These are phyloP conservation scores for Anthophora plumipes DNA, from an alignment of 2,888 invertebrate species.

Conservation along the genomic window DNA sequence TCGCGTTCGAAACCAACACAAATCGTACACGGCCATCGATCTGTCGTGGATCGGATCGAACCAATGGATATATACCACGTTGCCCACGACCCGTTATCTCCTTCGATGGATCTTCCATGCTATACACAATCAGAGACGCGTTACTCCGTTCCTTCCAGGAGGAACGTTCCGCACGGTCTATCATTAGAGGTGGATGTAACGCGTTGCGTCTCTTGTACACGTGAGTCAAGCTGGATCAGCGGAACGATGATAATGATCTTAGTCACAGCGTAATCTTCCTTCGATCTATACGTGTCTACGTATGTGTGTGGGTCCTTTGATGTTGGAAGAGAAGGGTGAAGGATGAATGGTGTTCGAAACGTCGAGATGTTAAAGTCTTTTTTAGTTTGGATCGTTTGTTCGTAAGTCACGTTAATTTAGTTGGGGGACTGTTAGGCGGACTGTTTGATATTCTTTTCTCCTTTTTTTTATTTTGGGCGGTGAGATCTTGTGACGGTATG, in stretches of 20 bases:
- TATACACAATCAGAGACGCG: neutral
- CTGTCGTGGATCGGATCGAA: conserved; percentile 48
- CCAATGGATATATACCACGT: conserved; percentile 1
- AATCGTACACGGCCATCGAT: conserved; percentile 45
- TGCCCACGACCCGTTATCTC: conserved; percentile 28
- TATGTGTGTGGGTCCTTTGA: neutral
- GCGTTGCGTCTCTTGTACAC: neutral
- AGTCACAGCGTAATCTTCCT: neutral
- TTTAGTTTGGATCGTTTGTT: neutral
- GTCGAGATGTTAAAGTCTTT: neutral
- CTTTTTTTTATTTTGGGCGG: too few species aligned
- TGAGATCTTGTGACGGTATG: too few species aligned
- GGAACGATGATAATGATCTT: conserved; percentile 12
- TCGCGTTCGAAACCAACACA: conserved; percentile 44
- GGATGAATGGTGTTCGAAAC: neutral
- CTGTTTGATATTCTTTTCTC: too few species aligned
- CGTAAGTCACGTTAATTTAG: too few species aligned
- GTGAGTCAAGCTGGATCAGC: conserved; percentile 10
- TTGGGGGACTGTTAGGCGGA: too few species aligned
- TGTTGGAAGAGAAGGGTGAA: neutral
- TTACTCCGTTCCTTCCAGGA: neutral
- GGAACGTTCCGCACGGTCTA: neutral
- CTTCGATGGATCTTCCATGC: conserved; percentile 20
- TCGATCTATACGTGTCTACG: neutral
- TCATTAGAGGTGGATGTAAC: conserved; percentile 4